phyloP scores from a whole-genome alignment of 1,140 invertebrate species.

The Orchesella cincta region DNA sequence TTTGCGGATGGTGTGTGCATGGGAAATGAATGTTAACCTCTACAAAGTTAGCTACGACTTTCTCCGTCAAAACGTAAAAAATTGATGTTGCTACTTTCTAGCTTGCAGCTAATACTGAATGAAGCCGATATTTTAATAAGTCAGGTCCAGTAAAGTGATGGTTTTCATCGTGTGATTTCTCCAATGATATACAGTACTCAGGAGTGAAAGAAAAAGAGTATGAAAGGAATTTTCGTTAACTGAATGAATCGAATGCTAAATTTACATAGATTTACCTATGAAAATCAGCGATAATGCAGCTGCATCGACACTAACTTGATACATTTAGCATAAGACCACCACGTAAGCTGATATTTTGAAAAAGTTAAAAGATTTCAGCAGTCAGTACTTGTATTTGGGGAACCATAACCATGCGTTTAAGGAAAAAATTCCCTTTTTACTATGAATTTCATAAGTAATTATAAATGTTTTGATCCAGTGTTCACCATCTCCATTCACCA shows the following conservation, averaged over 20 bases:
- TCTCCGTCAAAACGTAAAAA: too few relatives aligned
- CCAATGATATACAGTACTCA: neutral
- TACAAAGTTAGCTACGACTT: too few relatives aligned
- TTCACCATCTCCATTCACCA: neutral
- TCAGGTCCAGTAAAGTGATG: slow-evolving; percentile 15
- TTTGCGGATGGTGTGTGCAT: neutral
- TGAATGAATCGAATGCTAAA: neutral
- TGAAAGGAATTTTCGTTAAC: neutral
- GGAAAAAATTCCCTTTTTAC: too few relatives aligned
- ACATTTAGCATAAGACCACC: too few relatives aligned
- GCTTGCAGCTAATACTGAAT: neutral
- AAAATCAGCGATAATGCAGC: neutral
- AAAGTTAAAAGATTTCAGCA: too few relatives aligned
- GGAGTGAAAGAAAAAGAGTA: neutral
- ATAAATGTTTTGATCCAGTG: too few relatives aligned
- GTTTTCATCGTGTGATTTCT: neutral
- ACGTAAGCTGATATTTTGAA: too few relatives aligned
- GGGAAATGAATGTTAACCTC: too few relatives aligned
- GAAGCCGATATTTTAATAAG: neutral
- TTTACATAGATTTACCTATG: neutral
- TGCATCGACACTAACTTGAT: neutral
- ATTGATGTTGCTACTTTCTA: too few relatives aligned
- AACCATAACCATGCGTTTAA: too few relatives aligned
- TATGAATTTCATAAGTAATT: too few relatives aligned
- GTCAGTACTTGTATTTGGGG: too few relatives aligned